Evolutionary conservation across 2,888 invertebrate genomes (phyloP).

Genomic region (Eristalis intricaria): DNA sequence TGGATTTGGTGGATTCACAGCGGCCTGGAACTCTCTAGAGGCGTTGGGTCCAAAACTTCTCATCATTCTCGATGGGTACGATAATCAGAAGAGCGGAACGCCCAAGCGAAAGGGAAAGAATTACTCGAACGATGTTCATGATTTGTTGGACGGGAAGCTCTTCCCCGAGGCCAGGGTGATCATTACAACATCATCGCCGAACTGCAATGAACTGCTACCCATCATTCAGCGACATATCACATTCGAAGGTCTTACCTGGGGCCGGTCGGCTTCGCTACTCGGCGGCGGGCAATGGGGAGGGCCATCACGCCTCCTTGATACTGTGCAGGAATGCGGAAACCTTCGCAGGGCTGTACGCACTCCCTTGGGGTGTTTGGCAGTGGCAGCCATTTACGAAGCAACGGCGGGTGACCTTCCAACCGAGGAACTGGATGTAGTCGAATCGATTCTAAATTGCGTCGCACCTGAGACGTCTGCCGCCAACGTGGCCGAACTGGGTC

Average conservation of each 20-base stretch:
- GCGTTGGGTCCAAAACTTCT: conserved; percentile 82
- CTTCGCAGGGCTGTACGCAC: conserved; percentile 82
- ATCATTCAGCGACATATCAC: conserved; percentile 82
- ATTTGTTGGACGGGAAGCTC: conserved; percentile 82
- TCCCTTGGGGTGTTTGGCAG: conserved; percentile 83
- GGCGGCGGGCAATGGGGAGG: conserved; percentile 82
- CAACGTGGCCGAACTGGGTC: conserved; percentile 82
- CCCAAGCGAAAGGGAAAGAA: conserved; percentile 76
- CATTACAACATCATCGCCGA: conserved; percentile 82
- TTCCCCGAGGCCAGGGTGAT: conserved; percentile 83
- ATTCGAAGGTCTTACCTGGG: conserved; percentile 82
- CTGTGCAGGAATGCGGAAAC: conserved; percentile 80
- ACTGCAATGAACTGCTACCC: conserved; percentile 79
- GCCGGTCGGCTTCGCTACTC: conserved; percentile 82
- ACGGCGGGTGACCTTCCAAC: conserved; percentile 79
- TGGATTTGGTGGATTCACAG: conserved; percentile 77
- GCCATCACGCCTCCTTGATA: conserved; percentile 80
- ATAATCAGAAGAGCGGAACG: conserved; percentile 77
- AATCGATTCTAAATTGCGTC: conserved; percentile 80
- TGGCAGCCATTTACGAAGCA: conserved; percentile 83
- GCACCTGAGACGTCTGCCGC: conserved; percentile 74
- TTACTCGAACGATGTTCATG: conserved; percentile 81
- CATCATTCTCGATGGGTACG: conserved; percentile 83
- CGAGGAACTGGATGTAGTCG: conserved; percentile 78
- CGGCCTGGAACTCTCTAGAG: conserved; percentile 82